Conservation (phyloP, 2,113 vertebrate genomes). For the Sinocyclocheilus anshuiensis region DNA sequence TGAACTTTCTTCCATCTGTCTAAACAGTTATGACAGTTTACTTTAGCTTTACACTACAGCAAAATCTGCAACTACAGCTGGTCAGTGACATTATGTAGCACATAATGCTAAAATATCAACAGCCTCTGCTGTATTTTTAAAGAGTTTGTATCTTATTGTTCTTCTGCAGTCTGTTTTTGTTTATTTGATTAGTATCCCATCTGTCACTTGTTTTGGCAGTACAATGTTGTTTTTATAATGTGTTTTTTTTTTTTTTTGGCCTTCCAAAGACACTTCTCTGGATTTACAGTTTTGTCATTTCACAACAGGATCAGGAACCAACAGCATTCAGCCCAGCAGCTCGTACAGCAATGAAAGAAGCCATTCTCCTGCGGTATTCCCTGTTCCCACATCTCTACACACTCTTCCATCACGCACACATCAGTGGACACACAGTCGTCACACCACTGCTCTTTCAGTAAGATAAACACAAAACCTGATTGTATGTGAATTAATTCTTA, state of each 20-base stretch:
- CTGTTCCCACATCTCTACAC: constrained; percentile 87
- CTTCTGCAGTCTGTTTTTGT: neutral
- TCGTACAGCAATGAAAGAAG: constrained; percentile 79
- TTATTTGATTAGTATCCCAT: neutral
- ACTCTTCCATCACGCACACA: constrained; percentile 84
- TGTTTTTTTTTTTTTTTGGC: neutral
- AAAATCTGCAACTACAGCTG: constrained; percentile 2
- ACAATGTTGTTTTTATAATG: neutral
- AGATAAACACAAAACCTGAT: constrained; percentile 54
- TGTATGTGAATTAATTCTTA: neutral
- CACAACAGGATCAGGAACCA: constrained; percentile 81
- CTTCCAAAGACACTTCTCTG: neutral
- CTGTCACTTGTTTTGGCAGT: neutral
- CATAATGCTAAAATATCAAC: neutral
- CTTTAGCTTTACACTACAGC: neutral
- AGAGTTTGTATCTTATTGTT: neutral
- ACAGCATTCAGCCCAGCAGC: constrained; percentile 76
- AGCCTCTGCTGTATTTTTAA: neutral
- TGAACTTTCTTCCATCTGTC: constrained; percentile 38
- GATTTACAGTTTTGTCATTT: constrained; percentile 11
- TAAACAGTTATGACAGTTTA: neutral
- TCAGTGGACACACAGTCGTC: constrained; percentile 79
- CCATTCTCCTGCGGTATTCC: constrained; percentile 83
- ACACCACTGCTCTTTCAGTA: constrained; percentile 87
- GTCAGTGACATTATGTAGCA: neutral